These are phyloP conservation scores for Chondrosia reniformis DNA, from an alignment of 37 sponge, comb jelly and placozoan genomes.

Conservation along the genomic window DNA sequence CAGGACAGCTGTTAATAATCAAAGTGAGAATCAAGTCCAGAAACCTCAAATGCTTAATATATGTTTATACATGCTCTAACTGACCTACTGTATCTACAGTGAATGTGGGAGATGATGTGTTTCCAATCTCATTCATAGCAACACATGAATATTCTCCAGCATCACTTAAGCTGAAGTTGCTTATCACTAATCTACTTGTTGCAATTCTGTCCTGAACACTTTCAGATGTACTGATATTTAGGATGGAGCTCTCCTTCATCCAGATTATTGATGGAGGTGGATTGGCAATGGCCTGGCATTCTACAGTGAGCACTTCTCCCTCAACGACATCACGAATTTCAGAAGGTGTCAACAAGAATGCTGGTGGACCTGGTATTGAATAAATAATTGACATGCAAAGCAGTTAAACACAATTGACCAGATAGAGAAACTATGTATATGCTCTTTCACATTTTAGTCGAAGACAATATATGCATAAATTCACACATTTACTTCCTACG, in stretches of 20 bases:
- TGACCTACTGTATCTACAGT: too few relatives aligned
- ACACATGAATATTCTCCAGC: neutral
- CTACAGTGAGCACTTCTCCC: neutral
- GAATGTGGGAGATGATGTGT: too few relatives aligned
- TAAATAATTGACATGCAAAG: neutral
- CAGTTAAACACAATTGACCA: too few relatives aligned
- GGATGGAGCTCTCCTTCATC: neutral
- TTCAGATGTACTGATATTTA: neutral
- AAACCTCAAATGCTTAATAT: too few relatives aligned
- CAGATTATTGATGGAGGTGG: neutral
- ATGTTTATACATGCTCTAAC: too few relatives aligned
- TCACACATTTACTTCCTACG: too few relatives aligned
- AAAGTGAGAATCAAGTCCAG: too few relatives aligned
- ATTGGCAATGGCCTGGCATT: neutral
- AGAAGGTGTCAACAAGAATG: neutral
- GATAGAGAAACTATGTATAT: too few relatives aligned
- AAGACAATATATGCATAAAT: too few relatives aligned
- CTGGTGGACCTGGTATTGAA: neutral
- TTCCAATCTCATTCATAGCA: neutral
- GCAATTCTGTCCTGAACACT: neutral
- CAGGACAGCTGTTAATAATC: too few relatives aligned
- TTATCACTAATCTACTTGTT: neutral
- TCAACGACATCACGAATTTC: neutral
- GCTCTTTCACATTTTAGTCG: too few relatives aligned
- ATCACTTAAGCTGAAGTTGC: neutral